Evolutionary conservation across 2,888 invertebrate genomes (phyloP).

Genomic region (Eulithis prunata): DNA sequence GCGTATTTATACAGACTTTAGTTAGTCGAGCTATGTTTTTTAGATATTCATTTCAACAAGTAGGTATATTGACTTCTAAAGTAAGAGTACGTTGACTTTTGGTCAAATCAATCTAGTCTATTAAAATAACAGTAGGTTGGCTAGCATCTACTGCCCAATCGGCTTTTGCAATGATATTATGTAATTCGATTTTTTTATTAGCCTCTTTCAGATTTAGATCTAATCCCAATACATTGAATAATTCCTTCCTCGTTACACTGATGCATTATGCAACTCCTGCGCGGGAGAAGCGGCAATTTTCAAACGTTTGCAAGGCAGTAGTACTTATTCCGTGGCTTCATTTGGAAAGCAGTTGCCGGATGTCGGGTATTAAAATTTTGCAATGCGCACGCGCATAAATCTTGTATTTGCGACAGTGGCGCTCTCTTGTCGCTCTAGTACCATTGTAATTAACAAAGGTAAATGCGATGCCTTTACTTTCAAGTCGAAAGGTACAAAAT

Average conservation of each 20-base stretch:
- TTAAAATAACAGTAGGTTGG: no score
- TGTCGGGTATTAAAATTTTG: conserved; percentile 58
- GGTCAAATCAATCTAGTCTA: no score
- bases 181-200: no score
- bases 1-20: no score
- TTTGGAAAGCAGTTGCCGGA: conserved; percentile 68
- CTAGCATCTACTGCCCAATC: no score
- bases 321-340: conserved; percentile 40
- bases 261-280: conserved; percentile 45
- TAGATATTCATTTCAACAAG: no score
- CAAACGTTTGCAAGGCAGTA: conserved; percentile 49
- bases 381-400: conserved; percentile 62
- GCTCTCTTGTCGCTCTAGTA: conserved; percentile 50
- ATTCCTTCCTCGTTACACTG: conserved; percentile 28
- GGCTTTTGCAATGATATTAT: no score
- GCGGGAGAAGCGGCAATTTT: conserved; percentile 60
- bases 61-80: no score
- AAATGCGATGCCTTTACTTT: conserved; percentile 21
- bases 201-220: no score
- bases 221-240: conserved; percentile 8
- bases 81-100: no score
- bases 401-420: conserved; percentile 54
- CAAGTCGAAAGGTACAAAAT: conserved; percentile 11
- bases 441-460: conserved; percentile 36
- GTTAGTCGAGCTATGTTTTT: no score